phyloP scores from a whole-genome alignment of 2,888 invertebrate species.

The Parascotia fuliginaria region DNA sequence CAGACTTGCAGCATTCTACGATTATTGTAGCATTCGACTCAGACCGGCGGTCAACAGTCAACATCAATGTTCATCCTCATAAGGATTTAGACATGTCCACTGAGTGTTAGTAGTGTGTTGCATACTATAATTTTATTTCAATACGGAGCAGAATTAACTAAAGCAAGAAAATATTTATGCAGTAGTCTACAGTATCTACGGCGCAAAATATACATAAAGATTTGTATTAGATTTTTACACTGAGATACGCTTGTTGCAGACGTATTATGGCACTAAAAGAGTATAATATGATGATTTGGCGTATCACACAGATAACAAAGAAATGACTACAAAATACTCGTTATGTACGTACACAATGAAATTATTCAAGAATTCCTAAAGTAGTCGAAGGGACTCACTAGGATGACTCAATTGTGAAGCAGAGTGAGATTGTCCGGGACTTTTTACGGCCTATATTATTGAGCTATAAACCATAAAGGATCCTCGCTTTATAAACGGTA shows the following conservation, averaged over 20 bases:
- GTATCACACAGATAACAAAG: constrained; percentile 47
- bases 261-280: constrained; percentile 15
- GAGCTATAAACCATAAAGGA: constrained; percentile 79
- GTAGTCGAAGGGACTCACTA: constrained; percentile 60
- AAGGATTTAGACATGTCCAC: no score
- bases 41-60: no score
- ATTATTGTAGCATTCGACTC: no score
- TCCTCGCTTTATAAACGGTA: constrained; percentile 71
- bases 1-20: no score
- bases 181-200: no score
- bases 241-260: constrained; percentile 6
- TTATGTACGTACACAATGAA: constrained; percentile 54
- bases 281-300: constrained; percentile 27
- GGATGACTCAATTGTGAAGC: constrained; percentile 72
- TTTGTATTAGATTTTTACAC: constrained; percentile 8
- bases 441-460: constrained; percentile 79
- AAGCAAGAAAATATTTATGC: no score
- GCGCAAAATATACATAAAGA: no score
- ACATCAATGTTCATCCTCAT: no score
- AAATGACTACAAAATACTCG: constrained; percentile 45
- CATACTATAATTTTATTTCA: no score
- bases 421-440: constrained; percentile 64
- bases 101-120: no score
- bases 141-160: no score
- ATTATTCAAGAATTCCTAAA: constrained; percentile 64